These are phyloP conservation scores for Callorhinus ursinus DNA, from an alignment of 2,113 vertebrate species.

Conservation along the genomic window DNA sequence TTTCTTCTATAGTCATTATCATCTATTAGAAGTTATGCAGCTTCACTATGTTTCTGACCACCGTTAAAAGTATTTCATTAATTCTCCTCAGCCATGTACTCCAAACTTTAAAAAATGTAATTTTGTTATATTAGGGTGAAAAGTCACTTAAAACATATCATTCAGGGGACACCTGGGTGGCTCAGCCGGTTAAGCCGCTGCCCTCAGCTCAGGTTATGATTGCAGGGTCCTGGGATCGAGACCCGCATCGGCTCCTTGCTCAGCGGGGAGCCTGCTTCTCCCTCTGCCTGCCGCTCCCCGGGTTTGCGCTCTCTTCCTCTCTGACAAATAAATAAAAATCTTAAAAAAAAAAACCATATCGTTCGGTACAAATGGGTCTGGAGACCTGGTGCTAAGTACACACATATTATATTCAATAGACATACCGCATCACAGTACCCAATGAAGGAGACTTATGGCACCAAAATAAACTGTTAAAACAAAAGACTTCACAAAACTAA, in stretches of 20 bases:
- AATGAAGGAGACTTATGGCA: not conserved
- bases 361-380: not conserved
- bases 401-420: not conserved
- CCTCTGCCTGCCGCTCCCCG: no score
- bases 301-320: no score
- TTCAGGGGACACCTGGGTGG: not conserved
- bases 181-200: no score
- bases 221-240: no score
- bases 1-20: not conserved
- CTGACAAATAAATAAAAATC: not conserved
- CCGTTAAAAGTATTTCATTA: not conserved
- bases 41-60: conserved; percentile 1
- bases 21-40: not conserved
- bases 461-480: not conserved
- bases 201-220: no score
- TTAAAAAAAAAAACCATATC: not conserved
- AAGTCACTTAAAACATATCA: conserved; percentile 44
- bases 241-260: no score
- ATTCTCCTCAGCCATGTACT: not conserved
- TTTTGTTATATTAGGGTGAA: not conserved
- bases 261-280: no score
- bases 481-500: conserved; percentile 26
- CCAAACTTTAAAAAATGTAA: not conserved
- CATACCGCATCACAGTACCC: not conserved
- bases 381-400: not conserved